Base-by-base conservation (phyloP, 2,888 invertebrate species). In the Synanthedon myopaeformis region DNA sequence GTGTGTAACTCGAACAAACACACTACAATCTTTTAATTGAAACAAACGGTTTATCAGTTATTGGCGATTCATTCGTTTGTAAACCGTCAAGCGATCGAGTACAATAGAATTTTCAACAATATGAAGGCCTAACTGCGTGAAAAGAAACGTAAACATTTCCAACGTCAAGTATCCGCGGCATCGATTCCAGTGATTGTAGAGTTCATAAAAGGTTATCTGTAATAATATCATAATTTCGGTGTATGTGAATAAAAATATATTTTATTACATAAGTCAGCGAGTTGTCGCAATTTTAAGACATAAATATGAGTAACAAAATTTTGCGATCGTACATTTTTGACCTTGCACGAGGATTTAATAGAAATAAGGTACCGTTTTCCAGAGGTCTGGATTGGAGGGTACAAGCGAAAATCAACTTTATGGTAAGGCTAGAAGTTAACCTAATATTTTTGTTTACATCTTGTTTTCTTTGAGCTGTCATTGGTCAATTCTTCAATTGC, bases 171-270 rank as follows among this genome's bases (percentile, higher is more conserved):
- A 57, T 54, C 52, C 35, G 35, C 35, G 35, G 35, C 35, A 35
- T 35, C 35, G 35, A 35, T 35, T 35, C 35, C 3, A 35, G 51
- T 55, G 67, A 64, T 63, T 53, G 59, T 77, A 82, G 60, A 79
- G 86, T 82, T 86, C 85, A 84, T 58, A 76, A 66, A 85, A 72
- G 85, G 86, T 86, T 86, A 86, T 85, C 86, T 71, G 54, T 58
- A 57, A 53, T 67, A 79, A 79, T 83, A 79, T 76, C 69, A 61
- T 67, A 57, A 61, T 55, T 55, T 57, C 59, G 61, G 64, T 71
- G 69, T 67, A 57, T 64, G 59, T 59, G 64, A 73, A 67, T 60
- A 72, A 71, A 63, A 68, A 65, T 64, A 64, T 58, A 67, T 66
- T 61, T 52, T 50, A 53, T 41, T 53, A 51, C 49, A 52, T 42